Conservation (phyloP, 2,797 vertebrate species). For the Parauchenoglanis ngamensis region DNA sequence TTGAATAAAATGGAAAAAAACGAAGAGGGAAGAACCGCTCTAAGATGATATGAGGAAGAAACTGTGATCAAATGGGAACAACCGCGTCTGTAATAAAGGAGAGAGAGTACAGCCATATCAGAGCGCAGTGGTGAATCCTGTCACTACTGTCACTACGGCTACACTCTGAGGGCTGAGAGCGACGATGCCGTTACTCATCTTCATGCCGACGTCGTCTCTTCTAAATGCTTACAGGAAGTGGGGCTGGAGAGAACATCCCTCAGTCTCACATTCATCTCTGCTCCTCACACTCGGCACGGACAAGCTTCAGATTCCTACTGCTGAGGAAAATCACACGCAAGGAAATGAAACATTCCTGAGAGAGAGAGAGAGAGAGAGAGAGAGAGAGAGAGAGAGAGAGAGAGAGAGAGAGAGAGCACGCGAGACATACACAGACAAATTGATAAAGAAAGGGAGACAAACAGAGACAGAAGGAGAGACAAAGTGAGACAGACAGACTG, state of each 20-base stretch:
- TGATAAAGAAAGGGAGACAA: neutral
- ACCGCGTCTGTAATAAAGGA: slow-evolving; percentile 33
- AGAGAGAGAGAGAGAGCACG: neutral
- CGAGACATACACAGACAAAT: neutral
- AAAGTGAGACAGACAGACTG: neutral
- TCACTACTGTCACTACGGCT: neutral
- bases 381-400: neutral
- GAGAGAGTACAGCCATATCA: neutral
- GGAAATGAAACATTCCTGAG: slow-evolving; percentile 22
- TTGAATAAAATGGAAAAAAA: neutral
- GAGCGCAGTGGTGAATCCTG: neutral
- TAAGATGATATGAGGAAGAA: neutral
- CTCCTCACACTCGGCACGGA: neutral
- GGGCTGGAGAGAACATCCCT: neutral
- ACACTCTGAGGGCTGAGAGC: neutral
- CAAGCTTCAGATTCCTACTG: neutral
- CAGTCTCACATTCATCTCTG: neutral
- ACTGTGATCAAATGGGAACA: neutral
- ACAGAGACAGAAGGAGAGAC: neutral
- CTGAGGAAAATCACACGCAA: neutral
- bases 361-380: neutral
- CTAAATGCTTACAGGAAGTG: neutral
- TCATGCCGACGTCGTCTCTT: neutral
- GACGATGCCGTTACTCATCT: neutral
- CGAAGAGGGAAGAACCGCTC: neutral